These are phyloP conservation scores for Columba guinea DNA, from an alignment of 2,797 vertebrate species.

Conservation along the genomic window DNA sequence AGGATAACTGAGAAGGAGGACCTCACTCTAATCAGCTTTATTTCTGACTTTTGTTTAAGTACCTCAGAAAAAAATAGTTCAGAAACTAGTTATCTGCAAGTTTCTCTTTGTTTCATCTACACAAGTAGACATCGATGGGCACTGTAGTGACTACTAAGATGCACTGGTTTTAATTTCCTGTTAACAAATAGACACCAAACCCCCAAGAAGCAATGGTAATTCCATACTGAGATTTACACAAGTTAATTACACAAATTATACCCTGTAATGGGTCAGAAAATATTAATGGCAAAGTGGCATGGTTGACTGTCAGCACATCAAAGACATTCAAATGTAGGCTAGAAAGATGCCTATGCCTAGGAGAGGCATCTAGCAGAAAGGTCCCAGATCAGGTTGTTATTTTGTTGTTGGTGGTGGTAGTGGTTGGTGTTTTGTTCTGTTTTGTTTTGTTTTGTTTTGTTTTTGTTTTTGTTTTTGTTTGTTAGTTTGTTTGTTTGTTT, in stretches of 20 bases:
- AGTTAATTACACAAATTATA: background rate
- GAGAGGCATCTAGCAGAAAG: background rate
- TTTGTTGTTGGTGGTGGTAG: no score
- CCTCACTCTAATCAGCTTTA: background rate
- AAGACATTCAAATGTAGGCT: background rate
- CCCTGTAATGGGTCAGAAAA: background rate
- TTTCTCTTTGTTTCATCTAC: background rate
- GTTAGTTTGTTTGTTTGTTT: no score
- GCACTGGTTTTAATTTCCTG: background rate
- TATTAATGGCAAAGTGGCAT: background rate
- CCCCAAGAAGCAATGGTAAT: background rate
- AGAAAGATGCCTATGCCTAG: background rate
- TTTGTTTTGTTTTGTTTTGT: no score
- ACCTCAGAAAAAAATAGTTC: background rate
- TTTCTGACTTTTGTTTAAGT: background rate
- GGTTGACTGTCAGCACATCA: background rate
- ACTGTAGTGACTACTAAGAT: background rate
- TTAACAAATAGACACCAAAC: background rate
- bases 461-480: no score
- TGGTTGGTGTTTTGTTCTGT: no score
- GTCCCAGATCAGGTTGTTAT: background rate
- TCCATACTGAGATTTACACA: background rate
- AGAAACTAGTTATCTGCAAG: background rate
- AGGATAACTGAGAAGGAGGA: background rate
- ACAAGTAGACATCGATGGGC: background rate